phyloP scores from a whole-genome alignment of 2,113 vertebrate species.

The rat (Rattus norvegicus) region DNA sequence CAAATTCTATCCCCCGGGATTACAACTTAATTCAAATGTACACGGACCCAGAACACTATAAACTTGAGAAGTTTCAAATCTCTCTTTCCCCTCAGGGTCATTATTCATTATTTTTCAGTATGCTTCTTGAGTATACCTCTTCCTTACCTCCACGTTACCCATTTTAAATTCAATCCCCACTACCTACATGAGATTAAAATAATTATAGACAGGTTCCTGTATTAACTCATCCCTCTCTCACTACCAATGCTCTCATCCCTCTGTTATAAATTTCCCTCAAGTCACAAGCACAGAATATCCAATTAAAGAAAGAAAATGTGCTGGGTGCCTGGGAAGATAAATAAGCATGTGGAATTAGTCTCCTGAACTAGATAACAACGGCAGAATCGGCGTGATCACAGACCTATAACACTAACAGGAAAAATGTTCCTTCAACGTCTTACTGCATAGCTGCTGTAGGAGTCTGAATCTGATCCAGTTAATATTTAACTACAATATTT shows the following conservation, averaged over 20 bases:
- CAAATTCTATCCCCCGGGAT: constrained; percentile 18
- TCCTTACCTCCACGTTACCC: background rate
- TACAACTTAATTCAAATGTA: constrained; percentile 33
- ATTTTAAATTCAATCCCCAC: constrained; percentile 54
- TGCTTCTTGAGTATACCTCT: background rate
- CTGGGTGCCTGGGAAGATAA: constrained; percentile 21
- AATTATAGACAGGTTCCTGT: background rate
- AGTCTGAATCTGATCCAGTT: background rate
- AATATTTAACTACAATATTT: background rate
- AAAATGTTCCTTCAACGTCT: background rate
- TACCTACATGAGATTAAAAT: background rate
- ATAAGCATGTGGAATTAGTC: background rate
- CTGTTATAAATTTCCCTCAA: constrained; percentile 39
- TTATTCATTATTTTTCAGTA: background rate
- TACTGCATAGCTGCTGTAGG: background rate
- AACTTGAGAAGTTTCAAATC: constrained; percentile 25
- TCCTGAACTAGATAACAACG: background rate
- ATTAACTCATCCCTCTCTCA: background rate
- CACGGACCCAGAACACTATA: background rate
- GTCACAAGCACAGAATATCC: background rate
- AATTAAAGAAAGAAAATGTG: background rate
- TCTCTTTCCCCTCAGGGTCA: background rate
- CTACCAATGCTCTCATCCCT: background rate
- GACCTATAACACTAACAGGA: background rate
- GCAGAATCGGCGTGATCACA: background rate